Evolutionary conservation across 2,113 vertebrate genomes (phyloP), one percentile per base, ranked within the genome.

Genomic region (Telmatochromis sp.): DNA sequence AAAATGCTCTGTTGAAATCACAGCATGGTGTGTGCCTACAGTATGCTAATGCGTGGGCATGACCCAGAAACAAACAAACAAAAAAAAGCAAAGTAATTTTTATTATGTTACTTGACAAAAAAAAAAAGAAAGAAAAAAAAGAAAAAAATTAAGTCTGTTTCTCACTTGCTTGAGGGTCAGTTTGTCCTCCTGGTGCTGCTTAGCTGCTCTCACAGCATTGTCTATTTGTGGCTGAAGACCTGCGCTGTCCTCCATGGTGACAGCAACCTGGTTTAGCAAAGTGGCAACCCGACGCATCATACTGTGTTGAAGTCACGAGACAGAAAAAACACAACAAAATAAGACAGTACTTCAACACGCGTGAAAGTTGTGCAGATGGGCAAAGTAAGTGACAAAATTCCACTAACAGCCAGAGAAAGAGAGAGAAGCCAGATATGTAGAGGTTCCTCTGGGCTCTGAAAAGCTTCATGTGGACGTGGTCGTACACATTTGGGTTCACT

Each of bases 401-500:
- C 84, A 97, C 98, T 97, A 95, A 99, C 99, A 99, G 97, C 98
- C 98, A 99, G 70, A 99, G 97, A 95, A 99, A 98, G 84, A 99
- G 96, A 11, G 98, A 98, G 95, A 99, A 99, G 83, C 99, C 99
- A 13, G 98, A 98, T 93, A 99, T 97, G 93, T 99, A 99, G 87
- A 99, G 97, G 95, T 99, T 99, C 93, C 99, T 98, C 95, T 99
- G 99, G 0, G 98, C 96, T 89, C 98, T 95, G 93, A 99, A 99
- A 84, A 99, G 97, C 96, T 98, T 99, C 98, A 99, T 99, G 91
- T 99, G 97, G 57, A 98, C 90, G 28, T 98, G 97, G 92, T 99
- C 98, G 51, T 96, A 97, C 82, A 96, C 86, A 85, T 92, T 97
- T 45, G 96, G 88, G 90, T 95, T 96, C 85, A 94, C 33, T 51